These are phyloP conservation scores for Orthonyx spaldingii DNA, from an alignment of 2,113 vertebrate species.

Conservation along the genomic window DNA sequence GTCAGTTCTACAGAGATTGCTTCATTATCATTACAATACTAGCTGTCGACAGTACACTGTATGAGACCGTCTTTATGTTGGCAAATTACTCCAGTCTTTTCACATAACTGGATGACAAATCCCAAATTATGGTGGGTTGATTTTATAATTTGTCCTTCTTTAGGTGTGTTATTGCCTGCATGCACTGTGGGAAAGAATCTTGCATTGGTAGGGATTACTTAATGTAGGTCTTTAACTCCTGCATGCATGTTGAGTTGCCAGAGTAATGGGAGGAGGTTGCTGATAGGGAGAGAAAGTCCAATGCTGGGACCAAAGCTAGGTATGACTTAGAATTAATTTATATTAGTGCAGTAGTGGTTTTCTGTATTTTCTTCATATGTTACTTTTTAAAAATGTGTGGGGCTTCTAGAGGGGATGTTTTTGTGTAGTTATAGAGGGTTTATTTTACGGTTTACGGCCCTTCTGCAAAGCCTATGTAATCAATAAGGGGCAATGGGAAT, in stretches of 20 bases:
- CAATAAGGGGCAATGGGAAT: constrained; percentile 50
- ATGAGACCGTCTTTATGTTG: constrained; percentile 65
- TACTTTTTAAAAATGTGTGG: background rate
- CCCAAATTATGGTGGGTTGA: constrained; percentile 50
- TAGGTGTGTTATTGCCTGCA: background rate
- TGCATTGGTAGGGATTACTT: constrained; percentile 1
- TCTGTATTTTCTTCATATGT: background rate
- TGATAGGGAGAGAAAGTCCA: background rate
- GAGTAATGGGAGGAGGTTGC: background rate
- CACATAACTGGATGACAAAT: constrained; percentile 61
- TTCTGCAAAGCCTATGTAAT: background rate
- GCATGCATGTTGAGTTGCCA: background rate
- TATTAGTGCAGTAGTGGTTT: background rate
- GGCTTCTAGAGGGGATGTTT: background rate
- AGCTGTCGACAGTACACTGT: constrained; percentile 58
- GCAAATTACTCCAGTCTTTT: constrained; percentile 66
- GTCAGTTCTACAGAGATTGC: constrained; percentile 46
- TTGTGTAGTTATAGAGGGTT: background rate
- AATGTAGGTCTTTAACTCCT: constrained; percentile 12
- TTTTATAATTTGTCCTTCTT: constrained; percentile 65
- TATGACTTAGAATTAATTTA: background rate
- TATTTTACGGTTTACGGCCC: accelerated
- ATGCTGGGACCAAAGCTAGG: background rate
- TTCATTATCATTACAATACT: constrained; percentile 70
- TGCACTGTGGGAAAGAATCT: constrained; percentile 20